Evolutionary conservation across 2,113 vertebrate genomes (phyloP).

Genomic region (Pachypanchax playfairii): DNA sequence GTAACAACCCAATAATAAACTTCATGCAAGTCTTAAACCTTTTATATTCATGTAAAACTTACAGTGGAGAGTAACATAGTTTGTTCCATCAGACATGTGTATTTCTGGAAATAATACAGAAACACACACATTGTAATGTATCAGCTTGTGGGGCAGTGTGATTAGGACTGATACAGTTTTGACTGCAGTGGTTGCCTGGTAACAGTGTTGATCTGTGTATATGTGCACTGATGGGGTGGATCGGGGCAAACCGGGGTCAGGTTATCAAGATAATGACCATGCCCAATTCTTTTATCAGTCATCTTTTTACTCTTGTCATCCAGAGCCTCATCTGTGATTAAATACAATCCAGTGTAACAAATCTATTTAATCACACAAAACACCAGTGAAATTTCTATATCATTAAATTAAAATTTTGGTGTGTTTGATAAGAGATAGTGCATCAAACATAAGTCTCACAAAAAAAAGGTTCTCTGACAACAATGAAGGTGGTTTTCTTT

Average conservation of each 20-base stretch:
- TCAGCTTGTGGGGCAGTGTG: conserved; percentile 27
- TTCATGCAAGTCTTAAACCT: not conserved
- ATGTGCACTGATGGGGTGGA: conserved; percentile 14
- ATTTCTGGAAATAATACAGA: not conserved
- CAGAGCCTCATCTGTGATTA: conserved; percentile 28
- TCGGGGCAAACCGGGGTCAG: conserved; percentile 38
- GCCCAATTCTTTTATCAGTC: conserved; percentile 39
- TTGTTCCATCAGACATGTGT: not conserved
- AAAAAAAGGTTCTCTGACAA: too few relatives aligned
- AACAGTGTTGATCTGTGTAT: conserved; percentile 42
- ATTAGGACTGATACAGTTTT: conserved; percentile 17
- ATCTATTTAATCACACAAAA: conserved; percentile 21
- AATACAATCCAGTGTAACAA: conserved; percentile 6
- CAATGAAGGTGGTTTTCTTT: too few relatives aligned
- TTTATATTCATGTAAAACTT: not conserved
- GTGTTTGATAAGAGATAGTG: not conserved
- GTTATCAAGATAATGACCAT: conserved; percentile 47
- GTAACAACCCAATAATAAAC: not conserved
- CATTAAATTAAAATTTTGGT: not conserved
- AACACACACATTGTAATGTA: conserved; percentile 4
- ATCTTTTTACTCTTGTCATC: conserved; percentile 48
- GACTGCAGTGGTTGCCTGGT: conserved; percentile 53
- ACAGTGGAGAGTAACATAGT: not conserved
- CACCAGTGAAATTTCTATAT: conserved; percentile 8
- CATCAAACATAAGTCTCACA: not conserved